phyloP scores from a whole-genome alignment of 2,888 invertebrate genomes.

The Eilema depressum region DNA sequence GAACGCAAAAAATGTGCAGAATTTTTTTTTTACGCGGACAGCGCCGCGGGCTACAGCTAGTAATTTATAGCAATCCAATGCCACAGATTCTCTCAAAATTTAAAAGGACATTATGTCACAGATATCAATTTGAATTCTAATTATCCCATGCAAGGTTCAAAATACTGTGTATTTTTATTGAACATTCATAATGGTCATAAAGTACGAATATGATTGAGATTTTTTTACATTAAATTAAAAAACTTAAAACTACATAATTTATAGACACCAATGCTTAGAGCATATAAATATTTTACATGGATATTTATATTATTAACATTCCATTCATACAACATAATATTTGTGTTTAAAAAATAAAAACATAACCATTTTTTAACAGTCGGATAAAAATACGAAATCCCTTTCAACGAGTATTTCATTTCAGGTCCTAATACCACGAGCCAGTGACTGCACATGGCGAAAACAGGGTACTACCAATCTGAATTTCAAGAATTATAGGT shows the following conservation, averaged over 20 bases:
- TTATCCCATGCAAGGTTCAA: too few species aligned
- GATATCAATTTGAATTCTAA: too few species aligned
- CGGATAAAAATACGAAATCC: not conserved
- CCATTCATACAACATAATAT: not conserved
- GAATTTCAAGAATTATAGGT: not conserved
- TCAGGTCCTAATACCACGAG: not conserved
- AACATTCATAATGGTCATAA: slow-evolving; percentile 1
- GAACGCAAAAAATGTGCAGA: too few species aligned
- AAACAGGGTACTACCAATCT: not conserved
- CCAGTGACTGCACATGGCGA: not conserved
- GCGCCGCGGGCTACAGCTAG: too few species aligned
- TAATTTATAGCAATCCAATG: too few species aligned
- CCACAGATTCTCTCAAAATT: too few species aligned
- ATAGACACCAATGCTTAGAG: slow-evolving; percentile 1
- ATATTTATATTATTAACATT: slow-evolving; percentile 1
- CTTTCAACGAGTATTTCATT: not conserved
- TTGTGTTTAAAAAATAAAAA: not conserved
- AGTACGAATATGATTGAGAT: slow-evolving; percentile 24
- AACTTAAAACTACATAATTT: slow-evolving; percentile 5
- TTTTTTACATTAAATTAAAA: slow-evolving; percentile 17
- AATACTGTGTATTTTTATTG: not conserved
- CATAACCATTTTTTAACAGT: too few species aligned
- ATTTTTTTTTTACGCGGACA: too few species aligned
- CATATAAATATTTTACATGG: slow-evolving; percentile 6
- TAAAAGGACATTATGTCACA: too few species aligned